A percentile compares a stretch with the other conserved stretches of the same genome.
Evolutionary conservation across 30 jellyfish, hydroid and myxozoan genomes (phyloP).

Genomic region (Mastigias papua): DNA sequence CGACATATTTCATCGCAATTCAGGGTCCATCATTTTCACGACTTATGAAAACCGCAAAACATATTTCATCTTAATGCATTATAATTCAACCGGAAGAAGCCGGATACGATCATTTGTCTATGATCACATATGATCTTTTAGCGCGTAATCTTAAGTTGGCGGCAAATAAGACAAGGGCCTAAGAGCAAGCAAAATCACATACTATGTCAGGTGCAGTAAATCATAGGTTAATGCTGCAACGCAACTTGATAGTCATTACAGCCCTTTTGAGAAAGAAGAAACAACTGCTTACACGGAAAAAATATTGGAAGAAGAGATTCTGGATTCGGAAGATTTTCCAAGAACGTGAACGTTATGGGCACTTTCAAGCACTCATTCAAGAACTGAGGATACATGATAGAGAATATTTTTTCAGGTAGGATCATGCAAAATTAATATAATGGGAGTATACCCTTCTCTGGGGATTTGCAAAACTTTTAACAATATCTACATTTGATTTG

Average conservation of each 20-base stretch:
- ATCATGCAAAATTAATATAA: slow-evolving; percentile 11
- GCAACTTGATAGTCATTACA: slow-evolving; percentile 15
- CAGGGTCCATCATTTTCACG: slow-evolving; percentile 14
- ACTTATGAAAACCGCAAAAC: slow-evolving; percentile 20
- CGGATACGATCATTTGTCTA: slow-evolving; percentile 21
- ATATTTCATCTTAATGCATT: slow-evolving; percentile 20
- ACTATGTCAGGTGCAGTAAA: too few species aligned
- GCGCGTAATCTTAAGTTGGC: slow-evolving; percentile 32
- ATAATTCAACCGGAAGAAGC: slow-evolving; percentile 28
- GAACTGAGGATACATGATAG: slow-evolving; percentile 31
- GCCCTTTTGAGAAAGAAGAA: slow-evolving; percentile 18
- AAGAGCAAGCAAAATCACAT: not conserved
- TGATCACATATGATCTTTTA: not conserved
- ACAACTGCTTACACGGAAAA: slow-evolving; percentile 26
- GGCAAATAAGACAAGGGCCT: slow-evolving; percentile 19
- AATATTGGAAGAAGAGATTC: slow-evolving; percentile 29
- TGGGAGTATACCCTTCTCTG: too few species aligned
- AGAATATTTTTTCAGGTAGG: slow-evolving; percentile 7
- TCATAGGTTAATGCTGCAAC: slow-evolving; percentile 22
- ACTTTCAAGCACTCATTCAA: slow-evolving; percentile 27
- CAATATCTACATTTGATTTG: too few species aligned
- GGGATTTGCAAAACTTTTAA: too few species aligned
- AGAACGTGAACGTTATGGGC: slow-evolving; percentile 24
- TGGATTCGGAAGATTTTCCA: slow-evolving; percentile 37
- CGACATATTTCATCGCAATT: not conserved